Evolutionary conservation across 37 sponge, comb jelly and placozoan species (phyloP).

Genomic region (Halichondria panicea): DNA sequence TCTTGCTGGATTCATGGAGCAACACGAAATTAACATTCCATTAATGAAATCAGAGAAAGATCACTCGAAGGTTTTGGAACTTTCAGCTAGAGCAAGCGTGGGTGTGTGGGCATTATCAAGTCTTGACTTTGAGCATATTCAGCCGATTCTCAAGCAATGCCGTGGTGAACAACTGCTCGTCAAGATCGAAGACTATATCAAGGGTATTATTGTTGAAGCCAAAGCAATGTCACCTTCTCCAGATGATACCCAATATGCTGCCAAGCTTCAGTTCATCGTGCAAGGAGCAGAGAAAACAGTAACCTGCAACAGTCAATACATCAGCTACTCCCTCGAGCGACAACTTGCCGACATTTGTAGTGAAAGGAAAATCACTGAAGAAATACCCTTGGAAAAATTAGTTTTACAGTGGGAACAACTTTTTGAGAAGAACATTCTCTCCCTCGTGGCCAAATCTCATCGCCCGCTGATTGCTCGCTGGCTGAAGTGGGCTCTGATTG

Average conservation of each 20-base stretch:
- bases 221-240: not conserved
- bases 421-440: constrained; percentile 36
- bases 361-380: constrained; percentile 1
- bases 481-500: constrained; percentile 47
- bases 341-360: constrained; percentile 51
- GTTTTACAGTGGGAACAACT: constrained; percentile 23
- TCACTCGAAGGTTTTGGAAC: not conserved
- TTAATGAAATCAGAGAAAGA: constrained; percentile 4
- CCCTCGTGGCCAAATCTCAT: constrained; percentile 14
- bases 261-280: constrained; percentile 44
- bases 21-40: constrained; percentile 39
- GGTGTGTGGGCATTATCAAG: constrained; percentile 52
- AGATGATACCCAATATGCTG: constrained; percentile 25
- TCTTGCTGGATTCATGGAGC: constrained; percentile 51
- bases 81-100: constrained; percentile 48
- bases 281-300: constrained; percentile 35
- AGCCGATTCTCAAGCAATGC: constrained; percentile 2
- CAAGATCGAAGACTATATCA: constrained; percentile 19
- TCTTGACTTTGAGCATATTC: constrained; percentile 14
- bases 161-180: constrained; percentile 17
- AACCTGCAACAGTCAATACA: constrained; percentile 48
- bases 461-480: constrained; percentile 59
- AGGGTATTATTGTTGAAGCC: not conserved
- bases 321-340: constrained; percentile 55
- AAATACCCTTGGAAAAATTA: not conserved